Evolutionary conservation across 1,140 invertebrate genomes (phyloP).

Genomic region (Halyomorpha halys): DNA sequence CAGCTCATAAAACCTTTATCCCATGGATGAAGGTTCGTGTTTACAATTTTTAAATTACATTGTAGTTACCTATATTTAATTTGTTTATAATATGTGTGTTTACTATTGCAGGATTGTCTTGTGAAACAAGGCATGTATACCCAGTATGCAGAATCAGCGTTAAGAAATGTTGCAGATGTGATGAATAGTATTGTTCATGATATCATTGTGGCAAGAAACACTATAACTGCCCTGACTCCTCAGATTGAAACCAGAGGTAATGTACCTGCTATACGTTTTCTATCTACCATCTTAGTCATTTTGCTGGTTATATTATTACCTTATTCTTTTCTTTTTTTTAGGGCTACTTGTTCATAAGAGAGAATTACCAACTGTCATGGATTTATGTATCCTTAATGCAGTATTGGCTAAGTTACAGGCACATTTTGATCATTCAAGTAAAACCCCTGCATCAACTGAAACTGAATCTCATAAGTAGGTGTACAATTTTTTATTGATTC

Average conservation of each 20-base stretch:
- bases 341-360: conserved; percentile 41
- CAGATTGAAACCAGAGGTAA: conserved; percentile 36
- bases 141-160: conserved; percentile 63
- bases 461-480: conserved; percentile 32
- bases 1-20: conserved; percentile 59
- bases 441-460: conserved; percentile 33
- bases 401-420: conserved; percentile 60
- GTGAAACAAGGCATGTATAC: conserved; percentile 82
- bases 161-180: conserved; percentile 55
- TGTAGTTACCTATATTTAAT: not conserved
- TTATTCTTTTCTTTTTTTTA: conserved; percentile 7
- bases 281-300: too few relatives aligned
- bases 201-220: conserved; percentile 56
- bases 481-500: not conserved
- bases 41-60: not conserved
- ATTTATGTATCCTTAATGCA: conserved; percentile 53
- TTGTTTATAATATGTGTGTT: conserved; percentile 31
- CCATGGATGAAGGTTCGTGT: conserved; percentile 52
- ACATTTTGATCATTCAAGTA: conserved; percentile 43
- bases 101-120: conserved; percentile 54
- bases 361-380: conserved; percentile 51
- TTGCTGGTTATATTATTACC: too few relatives aligned
- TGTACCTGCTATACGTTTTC: not conserved
- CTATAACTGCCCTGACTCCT: conserved; percentile 51
- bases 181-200: conserved; percentile 57